phyloP scores from a whole-genome alignment of 2,888 invertebrate species.

The Coenonympha glycerion region DNA sequence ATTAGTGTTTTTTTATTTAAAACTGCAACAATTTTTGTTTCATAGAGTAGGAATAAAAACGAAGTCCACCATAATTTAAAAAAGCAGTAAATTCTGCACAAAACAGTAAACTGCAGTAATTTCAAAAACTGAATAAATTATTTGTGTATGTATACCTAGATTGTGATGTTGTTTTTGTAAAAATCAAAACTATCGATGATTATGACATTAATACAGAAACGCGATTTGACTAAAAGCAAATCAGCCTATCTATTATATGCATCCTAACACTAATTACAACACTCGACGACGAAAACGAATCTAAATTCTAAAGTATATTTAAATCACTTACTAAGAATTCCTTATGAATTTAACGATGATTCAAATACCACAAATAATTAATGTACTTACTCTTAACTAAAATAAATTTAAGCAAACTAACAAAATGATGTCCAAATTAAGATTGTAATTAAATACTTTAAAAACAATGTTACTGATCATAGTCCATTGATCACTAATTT shows the following conservation, averaged over 20 bases:
- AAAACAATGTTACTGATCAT: conserved; percentile 15
- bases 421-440: conserved; percentile 24
- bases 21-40: too few species aligned
- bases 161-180: background rate
- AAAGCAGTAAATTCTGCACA: background rate
- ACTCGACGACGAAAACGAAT: background rate
- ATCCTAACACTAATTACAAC: conserved; percentile 10
- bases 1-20: too few species aligned
- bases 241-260: conserved; percentile 1
- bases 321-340: background rate
- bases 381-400: conserved; percentile 7
- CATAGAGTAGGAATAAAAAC: too few species aligned
- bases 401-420: conserved; percentile 16
- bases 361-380: conserved; percentile 3
- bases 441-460: conserved; percentile 28
- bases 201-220: conserved; percentile 1
- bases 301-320: background rate
- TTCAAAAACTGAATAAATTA: background rate
- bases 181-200: background rate
- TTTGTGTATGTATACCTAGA: background rate
- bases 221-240: background rate
- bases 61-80: too few species aligned
- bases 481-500: conserved; percentile 12
- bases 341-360: background rate
- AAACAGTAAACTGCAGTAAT: background rate